These are phyloP conservation scores for Recurvirostra avosetta DNA, from an alignment of 2,113 vertebrate species.

Conservation along the genomic window DNA sequence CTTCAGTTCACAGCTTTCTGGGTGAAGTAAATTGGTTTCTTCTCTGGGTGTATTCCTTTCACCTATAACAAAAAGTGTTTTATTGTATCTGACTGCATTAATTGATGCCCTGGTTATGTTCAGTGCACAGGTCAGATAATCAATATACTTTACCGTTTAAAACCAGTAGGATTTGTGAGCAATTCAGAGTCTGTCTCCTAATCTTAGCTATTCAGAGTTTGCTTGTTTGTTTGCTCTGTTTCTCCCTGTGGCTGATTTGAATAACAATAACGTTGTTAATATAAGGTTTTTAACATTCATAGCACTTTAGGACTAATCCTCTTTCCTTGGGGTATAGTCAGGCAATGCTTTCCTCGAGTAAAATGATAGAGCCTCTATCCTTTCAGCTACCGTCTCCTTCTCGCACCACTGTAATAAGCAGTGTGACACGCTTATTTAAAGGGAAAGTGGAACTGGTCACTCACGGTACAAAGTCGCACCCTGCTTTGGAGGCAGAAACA, in stretches of 20 bases:
- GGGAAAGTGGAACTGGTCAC: not conserved
- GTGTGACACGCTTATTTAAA: not conserved
- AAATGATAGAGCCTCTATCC: not conserved
- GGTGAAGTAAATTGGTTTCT: not conserved
- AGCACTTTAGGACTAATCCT: not conserved
- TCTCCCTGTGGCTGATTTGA: not conserved
- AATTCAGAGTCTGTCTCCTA: not conserved
- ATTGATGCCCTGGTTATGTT: not conserved
- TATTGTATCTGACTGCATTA: constrained; percentile 5
- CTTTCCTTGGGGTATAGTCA: not conserved
- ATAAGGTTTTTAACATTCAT: not conserved
- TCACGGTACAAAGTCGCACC: not conserved
- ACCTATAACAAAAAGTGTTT: not conserved
- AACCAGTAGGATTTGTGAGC: not conserved
- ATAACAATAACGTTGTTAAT: not conserved
- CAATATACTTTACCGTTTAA: not conserved
- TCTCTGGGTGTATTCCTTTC: not conserved
- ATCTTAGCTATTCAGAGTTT: not conserved
- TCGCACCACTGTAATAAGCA: not conserved
- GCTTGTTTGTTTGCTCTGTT: not conserved
- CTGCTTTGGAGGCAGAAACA: not conserved
- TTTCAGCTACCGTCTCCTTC: not conserved
- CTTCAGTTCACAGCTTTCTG: not conserved
- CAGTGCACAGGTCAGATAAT: constrained; percentile 9
- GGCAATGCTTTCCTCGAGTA: not conserved